Evolutionary conservation across 2,888 invertebrate genomes (phyloP), one percentile per base, ranked within the genome.

Genomic region (Aporophyla nigra): DNA sequence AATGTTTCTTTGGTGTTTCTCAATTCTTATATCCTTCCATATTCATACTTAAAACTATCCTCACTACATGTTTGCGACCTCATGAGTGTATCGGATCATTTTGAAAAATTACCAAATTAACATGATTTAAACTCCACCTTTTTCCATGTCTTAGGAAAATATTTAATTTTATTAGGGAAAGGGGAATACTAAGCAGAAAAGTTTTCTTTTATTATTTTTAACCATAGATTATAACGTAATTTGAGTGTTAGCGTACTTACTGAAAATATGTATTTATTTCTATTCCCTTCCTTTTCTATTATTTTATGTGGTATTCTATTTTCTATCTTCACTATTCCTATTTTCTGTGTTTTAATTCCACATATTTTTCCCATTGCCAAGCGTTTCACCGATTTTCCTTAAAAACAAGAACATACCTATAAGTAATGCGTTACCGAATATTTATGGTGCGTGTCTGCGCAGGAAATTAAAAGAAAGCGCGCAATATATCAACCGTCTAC

Each of bases 401-500:
- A 27, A 49, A 49, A 65, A 46, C 43, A 71, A 14, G 10, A 24
- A 54, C 46, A 7, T 10, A 43, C 40, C 40, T 40, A 40, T 1
- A 1, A 40, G 33, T 19, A 62, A 54, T 5, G 27, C 40, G 69
- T 54, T 5, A 0, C 12, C 19, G 24, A 43, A 58, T 71, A 71
- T 79, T 63, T 65, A 65, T 51, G 53, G 40, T 21, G 40, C 40
- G 51, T 53, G 68, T 74, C 71, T 66, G 51, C 21, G 27, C 58
- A 74, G 80, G 67, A 74, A 84, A 83, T 80, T 80, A 80, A 70
- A 84, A 74, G 74, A 63, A 80, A 80, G 56, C 69, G 21, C 24
- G 51, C 33, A 16, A 69, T 76, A 46, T 66, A 70, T 83, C 56
- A 74, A 33, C 58, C 68, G 78, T 74, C 69, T 65, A 71, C 67